Percentiles rank a stretch among this genome's conserved stretches.
Conservation (phyloP, 2,113 vertebrate genomes). For the Perccottus glenii region DNA sequence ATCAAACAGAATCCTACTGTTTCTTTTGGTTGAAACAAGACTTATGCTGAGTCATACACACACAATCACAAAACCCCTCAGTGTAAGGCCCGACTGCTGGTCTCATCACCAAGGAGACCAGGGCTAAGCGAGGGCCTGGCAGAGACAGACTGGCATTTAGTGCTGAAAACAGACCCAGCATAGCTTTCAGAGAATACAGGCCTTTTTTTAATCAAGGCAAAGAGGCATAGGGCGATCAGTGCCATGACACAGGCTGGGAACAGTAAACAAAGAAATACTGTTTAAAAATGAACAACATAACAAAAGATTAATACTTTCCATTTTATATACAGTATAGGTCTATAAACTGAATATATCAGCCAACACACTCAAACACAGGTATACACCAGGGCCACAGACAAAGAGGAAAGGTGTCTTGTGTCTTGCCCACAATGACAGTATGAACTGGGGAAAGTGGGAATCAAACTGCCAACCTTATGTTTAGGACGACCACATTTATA, state of each 20-base stretch:
- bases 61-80: conserved; percentile 54
- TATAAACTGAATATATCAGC: no score
- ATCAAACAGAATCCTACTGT: not conserved
- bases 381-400: no score
- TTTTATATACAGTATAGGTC: no score
- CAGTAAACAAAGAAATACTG: conserved; percentile 29
- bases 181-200: conserved; percentile 62
- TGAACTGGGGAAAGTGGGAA: no score
- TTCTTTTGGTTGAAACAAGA: not conserved
- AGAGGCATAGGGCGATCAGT: conserved; percentile 27
- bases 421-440: no score
- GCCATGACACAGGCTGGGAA: conserved; percentile 33
- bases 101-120: conserved; percentile 79
- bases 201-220: conserved; percentile 44
- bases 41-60: conserved; percentile 25
- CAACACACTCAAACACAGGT: no score
- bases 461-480: no score
- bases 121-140: conserved; percentile 71
- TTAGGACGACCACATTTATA: no score
- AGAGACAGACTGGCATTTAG: conserved; percentile 69
- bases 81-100: conserved; percentile 67
- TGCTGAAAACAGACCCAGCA: conserved; percentile 63
- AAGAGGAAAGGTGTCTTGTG: no score
- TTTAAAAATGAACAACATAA: conserved; percentile 3
- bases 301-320: no score